Evolutionary conservation across 2,888 invertebrate genomes (phyloP).

Genomic region (Odontocerum albicorne): DNA sequence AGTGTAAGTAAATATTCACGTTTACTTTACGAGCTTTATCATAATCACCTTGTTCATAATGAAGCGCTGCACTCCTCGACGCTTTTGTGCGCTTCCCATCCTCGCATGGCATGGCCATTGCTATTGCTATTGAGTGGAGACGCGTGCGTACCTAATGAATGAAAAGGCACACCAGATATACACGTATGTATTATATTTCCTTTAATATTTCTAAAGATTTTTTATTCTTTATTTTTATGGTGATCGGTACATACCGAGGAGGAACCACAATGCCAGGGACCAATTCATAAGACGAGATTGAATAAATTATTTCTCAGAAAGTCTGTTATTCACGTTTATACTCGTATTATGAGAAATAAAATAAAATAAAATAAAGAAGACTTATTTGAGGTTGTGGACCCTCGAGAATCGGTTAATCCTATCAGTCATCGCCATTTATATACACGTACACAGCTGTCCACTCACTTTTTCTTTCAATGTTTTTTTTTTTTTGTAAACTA

Average conservation of each 20-base stretch:
- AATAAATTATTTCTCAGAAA: slow-evolving; percentile 30
- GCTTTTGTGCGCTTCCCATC: slow-evolving; percentile 21
- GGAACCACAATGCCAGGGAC: slow-evolving; percentile 19
- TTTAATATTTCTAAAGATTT: slow-evolving; percentile 23
- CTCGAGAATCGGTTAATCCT: neutral
- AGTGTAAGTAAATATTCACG: too few relatives aligned
- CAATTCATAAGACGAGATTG: slow-evolving; percentile 6
- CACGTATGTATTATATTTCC: slow-evolving; percentile 11
- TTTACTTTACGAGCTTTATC: too few relatives aligned
- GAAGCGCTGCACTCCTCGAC: slow-evolving; percentile 25
- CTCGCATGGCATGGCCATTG: too few relatives aligned
- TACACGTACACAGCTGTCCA: too few relatives aligned
- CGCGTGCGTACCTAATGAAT: slow-evolving; percentile 34
- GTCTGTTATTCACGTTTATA: slow-evolving; percentile 21
- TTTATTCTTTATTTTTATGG: slow-evolving; percentile 32
- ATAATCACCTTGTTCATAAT: slow-evolving; percentile 25
- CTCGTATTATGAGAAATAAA: too few relatives aligned
- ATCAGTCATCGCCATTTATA: slow-evolving; percentile 8
- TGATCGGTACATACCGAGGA: slow-evolving; percentile 26
- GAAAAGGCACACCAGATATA: slow-evolving; percentile 30
- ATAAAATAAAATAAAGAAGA: slow-evolving; percentile 1
- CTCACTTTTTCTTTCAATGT: too few relatives aligned
- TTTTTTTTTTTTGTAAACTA: too few relatives aligned
- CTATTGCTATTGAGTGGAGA: slow-evolving; percentile 25
- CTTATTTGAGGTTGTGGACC: slow-evolving; percentile 13